These are phyloP conservation scores for Iphiclides podalirius DNA, from an alignment of 2,888 invertebrate species.

Conservation along the genomic window DNA sequence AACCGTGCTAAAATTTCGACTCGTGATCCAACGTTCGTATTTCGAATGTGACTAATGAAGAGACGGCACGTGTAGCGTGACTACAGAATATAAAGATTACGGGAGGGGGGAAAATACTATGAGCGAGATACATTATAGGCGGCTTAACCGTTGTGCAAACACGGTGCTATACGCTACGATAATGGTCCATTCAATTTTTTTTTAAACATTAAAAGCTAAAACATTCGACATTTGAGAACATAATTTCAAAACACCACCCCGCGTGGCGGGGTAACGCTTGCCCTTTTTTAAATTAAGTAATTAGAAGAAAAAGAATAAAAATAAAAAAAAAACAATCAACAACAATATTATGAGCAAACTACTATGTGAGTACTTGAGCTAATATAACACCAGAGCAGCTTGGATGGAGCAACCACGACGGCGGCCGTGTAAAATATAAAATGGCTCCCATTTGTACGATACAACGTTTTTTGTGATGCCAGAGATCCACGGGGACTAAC, in stretches of 20 bases:
- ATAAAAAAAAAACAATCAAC: constrained; percentile 62
- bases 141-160: constrained; percentile 34
- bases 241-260: constrained; percentile 58
- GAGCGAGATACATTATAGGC: constrained; percentile 18
- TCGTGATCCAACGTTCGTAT: too few relatives aligned
- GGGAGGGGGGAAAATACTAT: not conserved
- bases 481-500: constrained; percentile 61
- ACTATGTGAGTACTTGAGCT: constrained; percentile 75
- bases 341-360: constrained; percentile 77
- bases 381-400: constrained; percentile 75
- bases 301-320: constrained; percentile 56
- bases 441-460: constrained; percentile 76
- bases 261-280: constrained; percentile 52
- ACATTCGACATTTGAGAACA: constrained; percentile 59
- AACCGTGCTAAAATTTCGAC: too few relatives aligned
- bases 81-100: too few relatives aligned
- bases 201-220: constrained; percentile 54
- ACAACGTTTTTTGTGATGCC: constrained; percentile 73
- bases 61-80: constrained; percentile 1
- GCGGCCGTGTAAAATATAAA: constrained; percentile 47
- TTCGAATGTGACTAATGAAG: too few relatives aligned
- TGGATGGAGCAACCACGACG: constrained; percentile 58
- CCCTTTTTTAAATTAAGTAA: constrained; percentile 45
- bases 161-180: constrained; percentile 44
- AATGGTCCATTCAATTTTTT: constrained; percentile 45